phyloP scores from a whole-genome alignment of 2,888 invertebrate species.

The Drosophila eohydei region DNA sequence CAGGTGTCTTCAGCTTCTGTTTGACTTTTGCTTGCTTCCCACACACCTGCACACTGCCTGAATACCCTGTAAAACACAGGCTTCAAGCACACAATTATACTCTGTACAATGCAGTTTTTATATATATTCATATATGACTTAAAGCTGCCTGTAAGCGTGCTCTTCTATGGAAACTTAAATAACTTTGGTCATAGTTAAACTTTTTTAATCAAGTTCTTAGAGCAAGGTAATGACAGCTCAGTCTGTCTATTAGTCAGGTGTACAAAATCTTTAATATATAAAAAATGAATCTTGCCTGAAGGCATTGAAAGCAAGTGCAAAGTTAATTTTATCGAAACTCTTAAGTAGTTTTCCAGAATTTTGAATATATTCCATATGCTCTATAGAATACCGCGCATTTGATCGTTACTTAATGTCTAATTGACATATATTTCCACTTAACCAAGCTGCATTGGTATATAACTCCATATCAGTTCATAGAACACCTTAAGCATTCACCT shows the following conservation, averaged over 20 bases:
- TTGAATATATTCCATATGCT: not conserved
- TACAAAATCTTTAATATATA: no score
- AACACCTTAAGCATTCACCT: not conserved
- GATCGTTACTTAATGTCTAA: no score
- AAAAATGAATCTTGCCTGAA: not conserved
- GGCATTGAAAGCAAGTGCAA: not conserved
- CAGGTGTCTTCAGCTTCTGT: constrained; percentile 33
- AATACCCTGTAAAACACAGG: constrained; percentile 4
- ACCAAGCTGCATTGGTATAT: not conserved
- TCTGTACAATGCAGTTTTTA: no score
- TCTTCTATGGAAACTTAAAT: not conserved
- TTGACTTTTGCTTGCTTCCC: not conserved
- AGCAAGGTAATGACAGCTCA: not conserved
- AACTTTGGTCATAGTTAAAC: not conserved
- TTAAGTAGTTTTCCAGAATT: no score
- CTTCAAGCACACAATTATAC: not conserved
- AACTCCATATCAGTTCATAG: not conserved
- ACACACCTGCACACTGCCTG: not conserved
- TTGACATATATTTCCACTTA: no score
- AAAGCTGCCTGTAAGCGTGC: no score
- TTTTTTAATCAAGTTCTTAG: not conserved
- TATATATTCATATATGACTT: no score
- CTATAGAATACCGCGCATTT: no score
- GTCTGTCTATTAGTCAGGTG: no score
- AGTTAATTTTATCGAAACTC: not conserved